A percentile compares a stretch with the other conserved stretches of the same genome.
These are phyloP conservation scores for Luehdorfia chinensis DNA, from an alignment of 1,140 invertebrate genomes.

Conservation along the genomic window DNA sequence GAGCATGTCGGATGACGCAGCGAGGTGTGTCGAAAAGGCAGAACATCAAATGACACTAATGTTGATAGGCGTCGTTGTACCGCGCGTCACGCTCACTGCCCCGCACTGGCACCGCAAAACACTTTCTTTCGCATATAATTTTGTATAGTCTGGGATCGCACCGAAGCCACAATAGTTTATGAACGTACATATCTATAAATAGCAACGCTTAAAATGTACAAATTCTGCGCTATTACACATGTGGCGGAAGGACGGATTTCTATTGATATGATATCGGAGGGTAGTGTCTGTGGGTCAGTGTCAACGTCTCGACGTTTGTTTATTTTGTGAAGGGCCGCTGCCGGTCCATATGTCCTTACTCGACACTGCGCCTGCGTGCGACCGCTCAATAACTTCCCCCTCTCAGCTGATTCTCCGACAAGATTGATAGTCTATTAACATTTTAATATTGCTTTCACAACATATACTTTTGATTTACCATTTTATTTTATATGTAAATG, in stretches of 20 bases:
- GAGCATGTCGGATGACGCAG: slow-evolving; percentile 42
- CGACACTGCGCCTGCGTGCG: slow-evolving; percentile 52
- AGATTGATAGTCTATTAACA: slow-evolving; percentile 8
- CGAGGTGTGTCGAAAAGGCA: slow-evolving; percentile 54
- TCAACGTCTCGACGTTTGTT: slow-evolving; percentile 44
- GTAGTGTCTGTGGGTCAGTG: slow-evolving; percentile 46
- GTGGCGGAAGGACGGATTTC: slow-evolving; percentile 12
- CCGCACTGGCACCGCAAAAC: slow-evolving; percentile 36
- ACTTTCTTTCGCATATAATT: slow-evolving; percentile 67
- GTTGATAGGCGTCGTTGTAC: slow-evolving; percentile 35
- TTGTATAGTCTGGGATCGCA: slow-evolving; percentile 25
- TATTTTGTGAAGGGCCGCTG: slow-evolving; percentile 51
- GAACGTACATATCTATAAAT: not conserved
- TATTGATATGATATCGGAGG: slow-evolving; percentile 9
- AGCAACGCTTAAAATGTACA: slow-evolving; percentile 2
- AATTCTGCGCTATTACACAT: not conserved
- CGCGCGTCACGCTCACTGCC: slow-evolving; percentile 50
- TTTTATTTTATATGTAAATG: too few species aligned
- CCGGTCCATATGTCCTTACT: slow-evolving; percentile 36
- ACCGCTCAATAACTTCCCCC: slow-evolving; percentile 60
- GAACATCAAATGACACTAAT: slow-evolving; percentile 47
- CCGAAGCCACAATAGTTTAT: slow-evolving; percentile 6
- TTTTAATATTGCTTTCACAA: too few species aligned
- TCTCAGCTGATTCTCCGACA: slow-evolving; percentile 52
- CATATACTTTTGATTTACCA: too few species aligned